phyloP scores from a whole-genome alignment of 2,113 vertebrate genomes.

The Vidua chalybeata region DNA sequence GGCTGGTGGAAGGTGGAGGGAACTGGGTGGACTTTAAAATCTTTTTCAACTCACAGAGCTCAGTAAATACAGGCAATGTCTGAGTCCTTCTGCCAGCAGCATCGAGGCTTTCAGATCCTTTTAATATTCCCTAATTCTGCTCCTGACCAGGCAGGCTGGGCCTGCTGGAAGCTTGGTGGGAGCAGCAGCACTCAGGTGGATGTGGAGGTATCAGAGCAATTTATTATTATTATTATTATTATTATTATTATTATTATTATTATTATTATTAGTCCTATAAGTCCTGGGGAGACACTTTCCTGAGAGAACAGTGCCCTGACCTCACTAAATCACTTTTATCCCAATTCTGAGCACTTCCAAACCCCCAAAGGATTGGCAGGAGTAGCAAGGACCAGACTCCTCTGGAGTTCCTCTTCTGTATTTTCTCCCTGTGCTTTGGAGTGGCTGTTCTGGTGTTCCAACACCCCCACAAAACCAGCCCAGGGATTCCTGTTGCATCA shows the following conservation, averaged over 20 bases:
- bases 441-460: neutral
- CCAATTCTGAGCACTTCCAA: neutral
- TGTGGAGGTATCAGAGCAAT: neutral
- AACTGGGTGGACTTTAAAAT: neutral
- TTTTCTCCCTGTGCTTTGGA: neutral
- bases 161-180: neutral
- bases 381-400: neutral
- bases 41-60: neutral
- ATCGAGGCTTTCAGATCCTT: neutral
- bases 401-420: neutral
- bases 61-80: fast-evolving
- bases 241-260: neutral
- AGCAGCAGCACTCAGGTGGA: neutral
- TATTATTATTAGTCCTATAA: neutral
- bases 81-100: neutral
- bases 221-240: neutral
- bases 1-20: neutral
- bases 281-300: neutral
- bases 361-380: neutral
- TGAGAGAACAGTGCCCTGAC: neutral
- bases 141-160: neutral
- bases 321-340: neutral
- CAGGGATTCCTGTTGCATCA: neutral
- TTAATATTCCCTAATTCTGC: neutral
- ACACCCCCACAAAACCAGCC: fast-evolving